phyloP scores from a whole-genome alignment of 2,888 invertebrate species.

The Papilio gigon region DNA sequence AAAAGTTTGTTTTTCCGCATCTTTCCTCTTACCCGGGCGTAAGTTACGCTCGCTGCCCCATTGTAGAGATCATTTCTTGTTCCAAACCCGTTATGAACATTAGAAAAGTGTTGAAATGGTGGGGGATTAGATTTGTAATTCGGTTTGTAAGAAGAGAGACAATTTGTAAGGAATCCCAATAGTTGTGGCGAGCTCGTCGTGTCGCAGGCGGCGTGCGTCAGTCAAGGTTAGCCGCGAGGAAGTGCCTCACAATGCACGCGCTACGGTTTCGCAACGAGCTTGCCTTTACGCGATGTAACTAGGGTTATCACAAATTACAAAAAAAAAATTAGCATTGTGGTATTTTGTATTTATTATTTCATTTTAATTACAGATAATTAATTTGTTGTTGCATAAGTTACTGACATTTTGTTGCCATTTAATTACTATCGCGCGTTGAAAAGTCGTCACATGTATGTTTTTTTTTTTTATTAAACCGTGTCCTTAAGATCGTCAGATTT shows the following conservation, averaged over 20 bases:
- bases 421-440: background rate
- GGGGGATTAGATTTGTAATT: background rate
- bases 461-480: background rate
- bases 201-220: slow-evolving; percentile 47
- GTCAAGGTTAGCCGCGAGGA: slow-evolving; percentile 65
- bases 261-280: slow-evolving; percentile 47
- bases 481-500: too few relatives aligned
- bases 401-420: background rate
- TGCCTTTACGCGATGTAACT: slow-evolving; percentile 34
- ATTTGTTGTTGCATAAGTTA: background rate
- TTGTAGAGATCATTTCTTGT: too few relatives aligned
- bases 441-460: background rate
- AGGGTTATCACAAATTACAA: slow-evolving; percentile 25
- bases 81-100: too few relatives aligned
- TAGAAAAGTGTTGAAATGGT: too few relatives aligned
- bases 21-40: too few relatives aligned
- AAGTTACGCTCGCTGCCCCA: too few relatives aligned
- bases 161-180: slow-evolving; percentile 33
- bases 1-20: too few relatives aligned
- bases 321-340: background rate
- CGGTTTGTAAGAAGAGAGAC: background rate
- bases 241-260: slow-evolving; percentile 65
- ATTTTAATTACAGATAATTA: background rate
- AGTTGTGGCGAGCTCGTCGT: slow-evolving; percentile 40
- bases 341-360: background rate